Evolutionary conservation across 2,797 vertebrate species (phyloP).

Genomic region (Ciconia nigra): DNA sequence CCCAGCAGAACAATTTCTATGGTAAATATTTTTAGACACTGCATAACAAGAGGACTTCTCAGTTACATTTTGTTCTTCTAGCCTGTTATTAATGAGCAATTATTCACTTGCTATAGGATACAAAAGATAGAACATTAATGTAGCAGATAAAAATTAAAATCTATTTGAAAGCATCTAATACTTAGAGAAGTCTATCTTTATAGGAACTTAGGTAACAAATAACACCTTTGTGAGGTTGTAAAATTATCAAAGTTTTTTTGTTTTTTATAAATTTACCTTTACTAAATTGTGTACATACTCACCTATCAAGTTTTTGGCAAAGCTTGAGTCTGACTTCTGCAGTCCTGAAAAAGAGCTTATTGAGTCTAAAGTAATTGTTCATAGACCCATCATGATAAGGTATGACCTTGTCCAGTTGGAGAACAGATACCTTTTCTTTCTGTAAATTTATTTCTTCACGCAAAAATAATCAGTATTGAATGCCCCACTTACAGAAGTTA

Average conservation of each 20-base stretch:
- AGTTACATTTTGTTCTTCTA: constrained; percentile 34
- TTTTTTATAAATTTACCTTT: not conserved
- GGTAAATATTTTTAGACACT: constrained; percentile 17
- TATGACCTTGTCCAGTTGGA: not conserved
- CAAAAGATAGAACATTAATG: not conserved
- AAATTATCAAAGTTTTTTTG: not conserved
- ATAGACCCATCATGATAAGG: not conserved
- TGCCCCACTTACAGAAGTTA: not conserved
- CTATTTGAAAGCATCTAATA: not conserved
- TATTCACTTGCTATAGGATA: not conserved
- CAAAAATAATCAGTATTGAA: not conserved
- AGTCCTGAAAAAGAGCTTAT: not conserved
- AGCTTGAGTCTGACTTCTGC: not conserved
- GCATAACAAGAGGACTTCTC: not conserved
- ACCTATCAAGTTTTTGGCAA: not conserved
- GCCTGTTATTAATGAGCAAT: not conserved
- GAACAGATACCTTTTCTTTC: not conserved
- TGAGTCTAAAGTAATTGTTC: not conserved
- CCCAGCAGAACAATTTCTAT: not conserved
- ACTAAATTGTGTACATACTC: not conserved
- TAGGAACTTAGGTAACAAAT: not conserved
- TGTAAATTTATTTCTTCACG: not conserved
- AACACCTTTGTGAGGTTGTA: not conserved
- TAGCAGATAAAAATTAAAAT: not conserved
- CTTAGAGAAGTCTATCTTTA: not conserved